Base-by-base conservation (phyloP, 2,888 invertebrate species). In the Portevinia maculata region DNA sequence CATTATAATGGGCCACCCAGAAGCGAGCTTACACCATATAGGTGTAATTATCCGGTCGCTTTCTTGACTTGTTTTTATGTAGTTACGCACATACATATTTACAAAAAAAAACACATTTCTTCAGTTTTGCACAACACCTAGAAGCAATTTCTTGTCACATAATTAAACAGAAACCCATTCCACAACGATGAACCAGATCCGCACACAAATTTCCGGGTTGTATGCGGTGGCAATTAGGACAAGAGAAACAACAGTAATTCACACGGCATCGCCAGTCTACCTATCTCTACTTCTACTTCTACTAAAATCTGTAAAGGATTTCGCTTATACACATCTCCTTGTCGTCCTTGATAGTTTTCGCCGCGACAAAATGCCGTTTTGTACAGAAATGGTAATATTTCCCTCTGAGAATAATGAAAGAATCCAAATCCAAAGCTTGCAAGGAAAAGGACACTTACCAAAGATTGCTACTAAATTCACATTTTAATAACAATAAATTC, bases 401-500 rank as follows among this genome's bases (percentile, higher is more conserved):
- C 37, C 28, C 24, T 41, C 19, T 4, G 34, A 39, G 65, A 71
- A 69, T 70, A 55, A 57, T 62, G 48, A 46, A 52, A 24, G 28
- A 7, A 7, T 48, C 24, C 24, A 24, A 24, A 44, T 41, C 21
- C 37, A 50, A 13, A 17, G 15, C 4, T 24, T 24, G 19, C 62
- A 17, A 41, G 21, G 17, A 71, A 46, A 59, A 71, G 70, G 78
- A 79, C 69, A 52, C 41, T 75, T 32, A 6, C 70, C 13, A 24
- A 65, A 50, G 62, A 44, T 62, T 74, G 50, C 52, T 53, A 76
- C 65, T 62, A 76, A 78, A 83, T 83, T 78, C 44, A 67, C 78
- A 78, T 71, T 78, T 83, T 83, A 71, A 83, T 83, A 83, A 83
- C 83, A 83, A 83, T 83, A 83, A 83, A 83, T 83, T 67, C 67